Evolutionary conservation across 2,888 invertebrate species (phyloP).

Genomic region (Hanleya hanleyi): DNA sequence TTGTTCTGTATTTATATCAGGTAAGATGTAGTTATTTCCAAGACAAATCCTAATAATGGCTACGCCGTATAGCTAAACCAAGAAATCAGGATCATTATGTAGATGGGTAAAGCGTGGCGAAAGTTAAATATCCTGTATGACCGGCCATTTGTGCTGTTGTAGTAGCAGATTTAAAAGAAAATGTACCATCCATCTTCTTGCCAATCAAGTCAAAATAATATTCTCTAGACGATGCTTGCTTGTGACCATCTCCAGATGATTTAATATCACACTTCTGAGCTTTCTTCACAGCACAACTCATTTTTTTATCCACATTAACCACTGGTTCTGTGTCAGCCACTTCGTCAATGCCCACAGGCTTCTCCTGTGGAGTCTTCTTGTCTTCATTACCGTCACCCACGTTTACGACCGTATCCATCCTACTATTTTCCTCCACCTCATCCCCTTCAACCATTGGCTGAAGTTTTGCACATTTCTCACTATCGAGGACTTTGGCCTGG

Average conservation of each 20-base stretch:
- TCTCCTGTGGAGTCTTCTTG: neutral
- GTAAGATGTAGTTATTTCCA: too few relatives aligned
- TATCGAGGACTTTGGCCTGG: constrained; percentile 81
- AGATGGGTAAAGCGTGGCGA: constrained; percentile 84
- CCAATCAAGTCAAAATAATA: constrained; percentile 44
- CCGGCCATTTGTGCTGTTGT: constrained; percentile 83
- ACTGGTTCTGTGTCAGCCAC: too few relatives aligned
- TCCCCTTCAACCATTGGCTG: too few relatives aligned
- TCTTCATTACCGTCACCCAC: neutral
- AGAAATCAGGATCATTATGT: too few relatives aligned
- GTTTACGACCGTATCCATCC: neutral
- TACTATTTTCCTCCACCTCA: constrained; percentile 8
- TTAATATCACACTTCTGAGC: too few relatives aligned
- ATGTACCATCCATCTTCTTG: constrained; percentile 42
- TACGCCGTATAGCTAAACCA: too few relatives aligned
- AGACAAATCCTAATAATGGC: too few relatives aligned
- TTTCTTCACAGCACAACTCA: too few relatives aligned
- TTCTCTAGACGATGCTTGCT: neutral
- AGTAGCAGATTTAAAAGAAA: constrained; percentile 76
- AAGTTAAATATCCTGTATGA: constrained; percentile 97
- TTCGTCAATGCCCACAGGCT: too few relatives aligned
- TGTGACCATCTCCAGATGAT: too few relatives aligned
- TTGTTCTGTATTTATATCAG: too few relatives aligned
- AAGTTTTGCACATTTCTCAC: constrained; percentile 77
- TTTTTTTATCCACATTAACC: too few relatives aligned